Conservation (phyloP, 2,888 invertebrate species). For the Macaria liturata region DNA sequence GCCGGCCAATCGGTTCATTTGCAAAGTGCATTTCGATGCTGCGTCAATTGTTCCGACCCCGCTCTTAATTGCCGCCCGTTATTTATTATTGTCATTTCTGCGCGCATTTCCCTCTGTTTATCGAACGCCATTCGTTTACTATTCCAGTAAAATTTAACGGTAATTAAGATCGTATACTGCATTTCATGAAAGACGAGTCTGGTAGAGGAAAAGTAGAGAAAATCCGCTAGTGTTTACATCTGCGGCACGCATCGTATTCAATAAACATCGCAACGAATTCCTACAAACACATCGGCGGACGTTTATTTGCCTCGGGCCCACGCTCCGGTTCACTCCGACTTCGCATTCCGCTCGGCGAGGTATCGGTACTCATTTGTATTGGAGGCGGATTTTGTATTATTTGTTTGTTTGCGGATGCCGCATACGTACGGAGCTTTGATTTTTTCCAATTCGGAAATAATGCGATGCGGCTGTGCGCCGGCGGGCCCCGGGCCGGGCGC, state of each 20-base stretch:
- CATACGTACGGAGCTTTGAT: constrained; percentile 77
- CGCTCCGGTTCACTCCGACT: constrained; percentile 69
- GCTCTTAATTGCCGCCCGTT: constrained; percentile 74
- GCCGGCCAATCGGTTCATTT: constrained; percentile 71
- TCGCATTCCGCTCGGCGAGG: constrained; percentile 70
- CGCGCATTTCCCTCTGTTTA: constrained; percentile 62
- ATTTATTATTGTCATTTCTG: constrained; percentile 76
- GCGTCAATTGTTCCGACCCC: constrained; percentile 70
- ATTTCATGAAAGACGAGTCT: constrained; percentile 11
- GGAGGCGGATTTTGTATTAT: constrained; percentile 75
- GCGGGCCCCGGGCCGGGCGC: constrained; percentile 49
- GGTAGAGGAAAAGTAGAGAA: constrained; percentile 17
- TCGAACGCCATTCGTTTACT: constrained; percentile 50
- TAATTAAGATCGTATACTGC: constrained; percentile 30
- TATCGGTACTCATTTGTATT: constrained; percentile 82
- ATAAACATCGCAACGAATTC: constrained; percentile 80
- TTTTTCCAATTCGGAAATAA: constrained; percentile 81
- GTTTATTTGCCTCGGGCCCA: constrained; percentile 75
- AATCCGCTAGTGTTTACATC: constrained; percentile 57
- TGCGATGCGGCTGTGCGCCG: constrained; percentile 56
- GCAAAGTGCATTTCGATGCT: constrained; percentile 82
- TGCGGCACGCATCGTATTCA: constrained; percentile 67
- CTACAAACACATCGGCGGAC: constrained; percentile 77
- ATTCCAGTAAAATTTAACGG: constrained; percentile 43
- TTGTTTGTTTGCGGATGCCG: constrained; percentile 79